Conservation (phyloP, 2,113 vertebrate species). For the Xiphophorus hellerii region DNA sequence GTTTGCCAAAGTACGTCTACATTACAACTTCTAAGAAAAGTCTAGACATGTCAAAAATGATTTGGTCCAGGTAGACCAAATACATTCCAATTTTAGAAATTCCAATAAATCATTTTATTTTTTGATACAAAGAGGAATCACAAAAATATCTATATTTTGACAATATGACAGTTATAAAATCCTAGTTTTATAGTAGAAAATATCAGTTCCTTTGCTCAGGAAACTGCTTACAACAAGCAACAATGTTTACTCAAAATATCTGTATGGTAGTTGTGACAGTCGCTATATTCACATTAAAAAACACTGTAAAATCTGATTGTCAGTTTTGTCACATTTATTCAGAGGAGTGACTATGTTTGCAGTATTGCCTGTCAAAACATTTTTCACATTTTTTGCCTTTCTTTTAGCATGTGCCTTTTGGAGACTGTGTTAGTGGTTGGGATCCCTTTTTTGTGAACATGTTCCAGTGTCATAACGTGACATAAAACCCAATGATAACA, state of each 20-base stretch:
- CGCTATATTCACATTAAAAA: conserved; percentile 6
- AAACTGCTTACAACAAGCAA: background rate
- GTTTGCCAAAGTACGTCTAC: too few relatives aligned
- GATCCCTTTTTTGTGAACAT: conserved; percentile 14
- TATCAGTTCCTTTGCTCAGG: background rate
- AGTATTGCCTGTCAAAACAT: conserved; percentile 17
- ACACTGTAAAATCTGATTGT: conserved; percentile 12
- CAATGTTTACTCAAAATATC: background rate
- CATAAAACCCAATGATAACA: conserved; percentile 28
- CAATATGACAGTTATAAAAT: too few relatives aligned
- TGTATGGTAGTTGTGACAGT: background rate
- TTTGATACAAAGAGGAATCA: too few relatives aligned
- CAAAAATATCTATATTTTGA: too few relatives aligned
- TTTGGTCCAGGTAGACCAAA: too few relatives aligned
- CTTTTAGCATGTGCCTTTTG: background rate
- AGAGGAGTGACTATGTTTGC: background rate
- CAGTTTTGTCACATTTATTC: conserved; percentile 29
- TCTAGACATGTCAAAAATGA: too few relatives aligned
- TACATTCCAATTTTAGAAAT: too few relatives aligned
- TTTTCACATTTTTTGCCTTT: background rate
- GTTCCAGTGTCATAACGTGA: background rate
- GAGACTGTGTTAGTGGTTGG: background rate
- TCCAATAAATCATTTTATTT: too few relatives aligned
- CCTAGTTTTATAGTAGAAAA: too few relatives aligned
- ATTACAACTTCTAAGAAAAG: too few relatives aligned